Conservation (phyloP, 2,113 vertebrate genomes). For the Dasyornis broadbenti region DNA sequence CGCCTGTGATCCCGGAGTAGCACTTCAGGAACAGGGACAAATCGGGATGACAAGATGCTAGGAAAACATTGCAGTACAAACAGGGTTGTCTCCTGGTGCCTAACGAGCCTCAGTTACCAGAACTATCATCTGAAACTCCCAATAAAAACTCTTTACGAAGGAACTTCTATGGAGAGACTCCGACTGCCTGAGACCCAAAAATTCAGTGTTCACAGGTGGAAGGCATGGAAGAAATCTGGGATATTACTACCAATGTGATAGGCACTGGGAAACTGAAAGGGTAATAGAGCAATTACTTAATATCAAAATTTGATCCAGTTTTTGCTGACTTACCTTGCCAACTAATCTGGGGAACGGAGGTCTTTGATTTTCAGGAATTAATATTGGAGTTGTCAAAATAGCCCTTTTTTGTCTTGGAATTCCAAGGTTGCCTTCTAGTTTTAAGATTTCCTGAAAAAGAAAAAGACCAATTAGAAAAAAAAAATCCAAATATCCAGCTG, state of each 20-base stretch:
- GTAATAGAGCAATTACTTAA: neutral
- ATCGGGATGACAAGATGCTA: neutral
- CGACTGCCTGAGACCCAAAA: neutral
- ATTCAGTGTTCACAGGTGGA: neutral
- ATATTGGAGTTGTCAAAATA: slow-evolving; percentile 85
- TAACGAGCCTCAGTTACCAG: neutral
- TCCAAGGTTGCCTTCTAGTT: slow-evolving; percentile 71
- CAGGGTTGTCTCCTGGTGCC: neutral
- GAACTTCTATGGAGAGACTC: neutral
- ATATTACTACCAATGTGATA: neutral
- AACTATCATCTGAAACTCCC: neutral
- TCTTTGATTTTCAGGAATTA: slow-evolving; percentile 92
- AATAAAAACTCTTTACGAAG: neutral
- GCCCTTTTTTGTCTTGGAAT: slow-evolving; percentile 85
- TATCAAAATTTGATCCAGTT: neutral
- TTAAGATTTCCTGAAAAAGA: slow-evolving; percentile 80
- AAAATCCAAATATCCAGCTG: neutral
- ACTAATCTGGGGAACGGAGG: slow-evolving; percentile 85
- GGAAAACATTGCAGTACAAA: neutral
- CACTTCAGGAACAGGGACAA: neutral
- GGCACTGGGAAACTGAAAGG: neutral
- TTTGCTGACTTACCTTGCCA: slow-evolving; percentile 83
- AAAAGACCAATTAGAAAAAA: neutral
- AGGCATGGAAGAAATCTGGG: neutral
- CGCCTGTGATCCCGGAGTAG: neutral